A percentile compares a stretch with the other conserved stretches of the same genome.
Evolutionary conservation across 2,888 invertebrate genomes (phyloP).

Genomic region (Troides aeacus): DNA sequence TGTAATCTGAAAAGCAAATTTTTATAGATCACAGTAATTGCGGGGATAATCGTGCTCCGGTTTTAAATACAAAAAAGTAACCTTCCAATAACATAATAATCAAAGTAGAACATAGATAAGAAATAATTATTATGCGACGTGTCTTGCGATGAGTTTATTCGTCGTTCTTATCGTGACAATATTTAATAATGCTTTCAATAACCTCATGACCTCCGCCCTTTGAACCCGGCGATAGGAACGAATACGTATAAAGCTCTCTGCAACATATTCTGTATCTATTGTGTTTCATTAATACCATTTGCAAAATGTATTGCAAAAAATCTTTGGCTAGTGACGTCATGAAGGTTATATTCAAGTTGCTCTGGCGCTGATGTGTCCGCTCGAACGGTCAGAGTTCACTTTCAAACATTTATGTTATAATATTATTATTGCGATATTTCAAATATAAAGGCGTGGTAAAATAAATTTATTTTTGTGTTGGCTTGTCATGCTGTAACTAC

Average conservation of each 20-base stretch:
- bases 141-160: neutral
- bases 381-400: neutral
- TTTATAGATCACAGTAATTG: no score
- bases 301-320: no score
- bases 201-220: neutral
- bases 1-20: constrained; percentile 49
- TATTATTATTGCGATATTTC: neutral
- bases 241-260: neutral
- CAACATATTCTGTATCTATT: no score
- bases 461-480: neutral
- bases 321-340: neutral
- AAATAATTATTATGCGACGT: neutral
- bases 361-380: neutral
- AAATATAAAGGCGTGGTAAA: neutral
- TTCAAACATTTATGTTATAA: neutral
- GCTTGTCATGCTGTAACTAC: no score
- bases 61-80: no score
- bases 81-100: neutral
- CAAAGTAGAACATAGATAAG: neutral
- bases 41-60: no score
- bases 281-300: no score
- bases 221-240: neutral
- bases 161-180: neutral
- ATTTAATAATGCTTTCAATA: constrained; percentile 1
- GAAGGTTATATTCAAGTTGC: neutral